Percentiles rank a stretch among this genome's conserved stretches.
Conservation (phyloP, 1,140 invertebrate genomes). For the Lepidostoma basale region DNA sequence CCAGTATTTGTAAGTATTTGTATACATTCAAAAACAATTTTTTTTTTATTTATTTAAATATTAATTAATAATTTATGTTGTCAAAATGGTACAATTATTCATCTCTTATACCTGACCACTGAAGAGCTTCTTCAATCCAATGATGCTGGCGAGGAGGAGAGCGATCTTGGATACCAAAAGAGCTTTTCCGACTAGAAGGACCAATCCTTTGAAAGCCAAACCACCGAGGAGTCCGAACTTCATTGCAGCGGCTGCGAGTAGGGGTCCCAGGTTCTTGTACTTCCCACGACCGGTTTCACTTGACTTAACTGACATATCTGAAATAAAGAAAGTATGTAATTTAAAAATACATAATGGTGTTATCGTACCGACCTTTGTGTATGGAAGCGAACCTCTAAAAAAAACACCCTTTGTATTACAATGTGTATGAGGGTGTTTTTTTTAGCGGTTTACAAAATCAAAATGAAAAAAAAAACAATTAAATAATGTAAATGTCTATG, state of each 20-base stretch:
- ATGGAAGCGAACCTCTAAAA: neutral
- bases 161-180: slow-evolving; percentile 82
- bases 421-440: too few species aligned
- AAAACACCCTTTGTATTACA: neutral
- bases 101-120: slow-evolving; percentile 68
- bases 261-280: slow-evolving; percentile 74
- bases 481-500: too few species aligned
- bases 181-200: slow-evolving; percentile 82
- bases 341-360: neutral
- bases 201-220: slow-evolving; percentile 78
- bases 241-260: slow-evolving; percentile 76
- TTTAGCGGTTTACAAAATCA: too few species aligned
- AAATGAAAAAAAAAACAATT: neutral
- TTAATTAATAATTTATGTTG: too few species aligned
- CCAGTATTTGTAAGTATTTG: too few species aligned
- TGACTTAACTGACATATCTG: slow-evolving; percentile 69
- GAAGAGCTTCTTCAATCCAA: slow-evolving; percentile 82
- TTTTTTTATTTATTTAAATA: too few species aligned
- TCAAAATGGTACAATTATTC: too few species aligned
- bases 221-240: slow-evolving; percentile 81
- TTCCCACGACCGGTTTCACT: slow-evolving; percentile 70
- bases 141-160: slow-evolving; percentile 75
- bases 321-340: slow-evolving; percentile 31
- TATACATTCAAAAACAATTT: too few species aligned
- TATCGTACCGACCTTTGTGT: too few species aligned